These are phyloP conservation scores for Zygothrica quintamaculata DNA, from an alignment of 2,888 invertebrate species.

Conservation along the genomic window DNA sequence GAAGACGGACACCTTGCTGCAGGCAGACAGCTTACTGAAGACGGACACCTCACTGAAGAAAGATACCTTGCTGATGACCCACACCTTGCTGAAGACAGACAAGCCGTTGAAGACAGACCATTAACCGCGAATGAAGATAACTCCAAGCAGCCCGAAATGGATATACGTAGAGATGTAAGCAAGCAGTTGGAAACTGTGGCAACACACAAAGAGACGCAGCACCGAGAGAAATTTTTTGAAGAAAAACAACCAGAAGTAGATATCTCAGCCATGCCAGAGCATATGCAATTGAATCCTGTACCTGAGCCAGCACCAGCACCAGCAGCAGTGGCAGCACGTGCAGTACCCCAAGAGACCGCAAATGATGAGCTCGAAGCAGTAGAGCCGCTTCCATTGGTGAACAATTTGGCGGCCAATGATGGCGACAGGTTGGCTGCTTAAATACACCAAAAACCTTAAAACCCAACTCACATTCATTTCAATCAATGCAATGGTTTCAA, in stretches of 20 bases:
- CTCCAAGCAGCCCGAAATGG: neutral
- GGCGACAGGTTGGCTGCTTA: constrained; percentile 56
- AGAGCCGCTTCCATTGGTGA: constrained; percentile 12
- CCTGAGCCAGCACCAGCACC: no score
- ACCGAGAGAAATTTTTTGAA: constrained; percentile 8
- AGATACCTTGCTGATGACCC: no score
- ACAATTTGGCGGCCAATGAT: constrained; percentile 34
- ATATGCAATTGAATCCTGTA: constrained; percentile 9
- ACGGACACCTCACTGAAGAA: no score
- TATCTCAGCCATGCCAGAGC: constrained; percentile 7
- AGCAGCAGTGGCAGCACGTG: neutral
- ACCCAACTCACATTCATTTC: no score
- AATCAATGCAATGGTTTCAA: no score
- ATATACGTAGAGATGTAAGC: constrained; percentile 15
- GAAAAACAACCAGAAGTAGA: constrained; percentile 7
- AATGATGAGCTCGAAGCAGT: constrained; percentile 17
- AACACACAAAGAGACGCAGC: constrained; percentile 1
- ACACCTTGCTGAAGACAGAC: no score
- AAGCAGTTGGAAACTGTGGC: constrained; percentile 19
- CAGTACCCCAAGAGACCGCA: constrained; percentile 5
- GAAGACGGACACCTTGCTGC: no score
- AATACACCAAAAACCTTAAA: constrained; percentile 3
- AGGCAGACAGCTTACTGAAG: no score
- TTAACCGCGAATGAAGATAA: constrained; percentile 9
- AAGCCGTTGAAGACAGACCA: no score